Conservation (phyloP, 37 sponge, comb jelly and placozoan species). For the Theonella swinhoei region DNA sequence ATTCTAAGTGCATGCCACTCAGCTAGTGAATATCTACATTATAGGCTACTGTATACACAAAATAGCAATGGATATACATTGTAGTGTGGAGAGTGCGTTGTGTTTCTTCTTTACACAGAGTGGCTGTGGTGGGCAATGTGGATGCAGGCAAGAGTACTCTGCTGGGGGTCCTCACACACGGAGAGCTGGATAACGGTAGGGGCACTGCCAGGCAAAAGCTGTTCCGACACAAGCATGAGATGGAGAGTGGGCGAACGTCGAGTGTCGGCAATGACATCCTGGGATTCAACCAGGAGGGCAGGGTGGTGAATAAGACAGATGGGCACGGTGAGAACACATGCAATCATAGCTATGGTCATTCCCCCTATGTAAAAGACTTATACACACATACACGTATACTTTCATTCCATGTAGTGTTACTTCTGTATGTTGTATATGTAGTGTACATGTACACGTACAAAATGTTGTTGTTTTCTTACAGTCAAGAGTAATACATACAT, state of each 20-base stretch:
- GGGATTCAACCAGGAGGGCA: slow-evolving; percentile 91
- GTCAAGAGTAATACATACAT: too few species aligned
- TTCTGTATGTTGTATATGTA: too few species aligned
- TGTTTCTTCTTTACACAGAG: slow-evolving; percentile 52
- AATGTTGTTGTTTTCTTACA: too few species aligned
- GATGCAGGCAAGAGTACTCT: slow-evolving; percentile 99
- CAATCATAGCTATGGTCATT: neutral
- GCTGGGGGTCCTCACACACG: slow-evolving; percentile 97
- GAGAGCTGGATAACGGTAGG: slow-evolving; percentile 97
- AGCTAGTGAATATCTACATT: too few species aligned
- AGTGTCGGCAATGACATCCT: slow-evolving; percentile 99
- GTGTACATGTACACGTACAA: too few species aligned
- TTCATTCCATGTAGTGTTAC: neutral
- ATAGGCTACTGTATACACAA: too few species aligned
- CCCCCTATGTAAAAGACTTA: neutral
- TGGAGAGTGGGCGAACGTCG: slow-evolving; percentile 95
- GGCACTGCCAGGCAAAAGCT: slow-evolving; percentile 92
- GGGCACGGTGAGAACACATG: slow-evolving; percentile 74
- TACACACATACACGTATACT: neutral
- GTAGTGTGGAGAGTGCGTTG: too few species aligned
- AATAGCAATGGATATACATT: too few species aligned
- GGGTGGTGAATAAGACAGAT: slow-evolving; percentile 85
- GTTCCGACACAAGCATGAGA: slow-evolving; percentile 98
- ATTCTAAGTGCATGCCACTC: too few species aligned
- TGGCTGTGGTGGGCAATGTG: slow-evolving; percentile 99